Evolutionary conservation across 2,797 vertebrate species (phyloP).

Genomic region (Gymnoscopelus microlampas): DNA sequence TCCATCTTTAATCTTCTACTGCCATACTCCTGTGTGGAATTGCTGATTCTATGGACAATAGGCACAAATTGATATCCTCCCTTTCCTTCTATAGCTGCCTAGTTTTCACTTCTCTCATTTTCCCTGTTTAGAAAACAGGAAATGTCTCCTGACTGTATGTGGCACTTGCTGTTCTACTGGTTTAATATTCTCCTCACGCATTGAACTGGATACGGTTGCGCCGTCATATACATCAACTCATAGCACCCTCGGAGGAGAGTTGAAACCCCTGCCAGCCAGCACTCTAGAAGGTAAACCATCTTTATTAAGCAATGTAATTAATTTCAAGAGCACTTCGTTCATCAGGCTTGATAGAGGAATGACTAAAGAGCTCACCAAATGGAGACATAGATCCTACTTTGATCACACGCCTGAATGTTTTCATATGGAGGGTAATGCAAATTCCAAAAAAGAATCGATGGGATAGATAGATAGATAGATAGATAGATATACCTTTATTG

Average conservation of each 20-base stretch:
- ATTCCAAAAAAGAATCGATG: neutral
- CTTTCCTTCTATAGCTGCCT: slow-evolving; percentile 2
- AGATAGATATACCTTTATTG: too few relatives aligned
- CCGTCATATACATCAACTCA: slow-evolving; percentile 51
- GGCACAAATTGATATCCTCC: slow-evolving; percentile 24
- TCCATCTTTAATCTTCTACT: slow-evolving; percentile 55
- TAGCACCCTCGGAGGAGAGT: slow-evolving; percentile 39
- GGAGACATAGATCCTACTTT: neutral
- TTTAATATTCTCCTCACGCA: slow-evolving; percentile 38
- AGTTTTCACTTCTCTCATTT: slow-evolving; percentile 32
- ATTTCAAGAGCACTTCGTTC: slow-evolving; percentile 42
- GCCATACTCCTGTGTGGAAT: slow-evolving; percentile 28
- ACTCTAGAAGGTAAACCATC: slow-evolving; percentile 51
- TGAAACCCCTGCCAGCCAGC: slow-evolving; percentile 48
- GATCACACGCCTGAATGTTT: neutral
- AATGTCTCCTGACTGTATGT: slow-evolving; percentile 22
- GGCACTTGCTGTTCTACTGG: slow-evolving; percentile 21
- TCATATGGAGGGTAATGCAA: neutral
- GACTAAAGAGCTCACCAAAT: neutral
- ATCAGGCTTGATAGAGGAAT: slow-evolving; percentile 22
- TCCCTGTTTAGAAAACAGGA: slow-evolving; percentile 15
- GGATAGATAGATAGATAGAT: too few relatives aligned
- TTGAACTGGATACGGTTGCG: slow-evolving; percentile 20
- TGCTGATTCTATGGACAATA: slow-evolving; percentile 26
- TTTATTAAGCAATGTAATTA: slow-evolving; percentile 51